Evolutionary conservation across 1,140 invertebrate species (phyloP), one percentile per base, ranked within the genome.

Genomic region (Papilio machaon): DNA sequence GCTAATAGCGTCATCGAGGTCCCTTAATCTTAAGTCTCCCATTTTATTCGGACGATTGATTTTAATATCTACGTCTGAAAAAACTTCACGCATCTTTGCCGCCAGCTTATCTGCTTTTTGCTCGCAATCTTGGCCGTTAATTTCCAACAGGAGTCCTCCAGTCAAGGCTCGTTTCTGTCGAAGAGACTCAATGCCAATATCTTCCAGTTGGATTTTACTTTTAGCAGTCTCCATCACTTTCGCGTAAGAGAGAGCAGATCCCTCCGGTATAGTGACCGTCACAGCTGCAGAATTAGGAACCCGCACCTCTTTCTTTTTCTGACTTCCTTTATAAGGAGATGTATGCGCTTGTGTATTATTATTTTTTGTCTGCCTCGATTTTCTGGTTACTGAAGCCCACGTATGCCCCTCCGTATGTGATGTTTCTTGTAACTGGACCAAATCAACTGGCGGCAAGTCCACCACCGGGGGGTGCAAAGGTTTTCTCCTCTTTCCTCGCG

Each of bases 1-100:
- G 13, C 79, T 81, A 0, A 87, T 73, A 15, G 84, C 77, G 0
- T 87, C 85, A 19, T 84, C 83, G 1, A 85, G 49, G 17, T 83
- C 84, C 80, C 64, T 80, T 9, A 83, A 70, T 10, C 82, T 54
- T 46, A 82, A 47, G 43, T 86, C 85, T 0, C 70, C 82, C 8
- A 3, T 81, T 81, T 86, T 84, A 1, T 67, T 49, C 0, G 85
- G 83, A 2, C 83, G 82, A 1, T 49, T 58, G 17, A 85, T 80
- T 47, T 47, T 79, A 0, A 83, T 77, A 6, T 47, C 52, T 7
- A 76, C 46, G 15, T 79, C 80, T 9, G 38, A 73, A 2, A 84
- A 58, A 15, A 52, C 80, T n/a, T 79, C 70, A 2, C 49, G 13
- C 49, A 49, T 49, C 13, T 49, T 49, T 11, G 9, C 49, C 11